Base-by-base conservation (phyloP, 2,888 invertebrate genomes). In the Drosophila mettleri region DNA sequence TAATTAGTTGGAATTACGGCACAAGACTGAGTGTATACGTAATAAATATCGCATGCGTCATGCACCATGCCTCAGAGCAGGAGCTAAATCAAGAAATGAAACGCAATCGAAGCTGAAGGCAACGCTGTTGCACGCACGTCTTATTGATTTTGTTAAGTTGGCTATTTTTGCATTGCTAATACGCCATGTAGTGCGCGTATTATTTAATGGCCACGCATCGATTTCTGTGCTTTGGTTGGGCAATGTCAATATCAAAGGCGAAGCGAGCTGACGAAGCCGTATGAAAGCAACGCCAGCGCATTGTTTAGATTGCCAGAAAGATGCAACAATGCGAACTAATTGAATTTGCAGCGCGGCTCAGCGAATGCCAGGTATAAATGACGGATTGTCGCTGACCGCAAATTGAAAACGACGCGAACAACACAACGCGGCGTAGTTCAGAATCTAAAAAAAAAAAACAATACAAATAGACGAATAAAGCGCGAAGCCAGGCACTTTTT, bases 211-310 rank as follows among this genome's bases (percentile, higher is more conserved):
- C 45, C 12, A 55, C 12, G 24, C 51, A 88, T 76, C 61, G 86
- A 88, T 76, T 77, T 77, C 68, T 52, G 18, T 10, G 16, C 16
- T 51, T 29, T 12, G 31, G 6, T n/a, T 12, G 18, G 38, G 65
- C 84, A 85, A 85, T 85, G 89, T 88, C 85, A 85, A 85, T 85
- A 85, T 80, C 85, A 85, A 84, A 76, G 86, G 46, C 78, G 66
- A 51, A 38, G 24, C 41, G 29, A 45, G 61, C 69, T 3, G 16
- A 16, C 33, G 89, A 87, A 89, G 73, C 89, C 88, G 4, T 80
- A 89, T 20, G 10, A 82, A 52, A 16, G 48, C 41, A 34, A 24
- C 49, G 34, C 22, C 63, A 51, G 46, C 60, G 60, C 62, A 73
- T 55, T 57, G 57, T 48, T 65, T 67, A 67, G 54, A 54, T 69